A percentile compares a stretch with the other conserved stretches of the same genome.
These are phyloP conservation scores for Zaprionus obscuricornis DNA, from an alignment of 2,888 invertebrate genomes.

Conservation along the genomic window DNA sequence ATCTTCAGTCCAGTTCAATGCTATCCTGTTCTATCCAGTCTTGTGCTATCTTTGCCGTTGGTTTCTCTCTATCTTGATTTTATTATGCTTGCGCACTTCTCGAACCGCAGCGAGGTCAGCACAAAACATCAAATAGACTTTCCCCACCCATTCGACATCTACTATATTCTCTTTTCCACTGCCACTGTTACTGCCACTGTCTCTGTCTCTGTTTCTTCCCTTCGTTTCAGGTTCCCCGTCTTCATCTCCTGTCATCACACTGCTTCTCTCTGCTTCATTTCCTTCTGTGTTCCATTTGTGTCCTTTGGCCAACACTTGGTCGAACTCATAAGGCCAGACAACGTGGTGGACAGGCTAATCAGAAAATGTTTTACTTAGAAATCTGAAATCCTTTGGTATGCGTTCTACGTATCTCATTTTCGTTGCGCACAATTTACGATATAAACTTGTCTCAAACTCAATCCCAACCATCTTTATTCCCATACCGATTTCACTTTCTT, in stretches of 20 bases:
- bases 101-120: slow-evolving; percentile 74
- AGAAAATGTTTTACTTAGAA: slow-evolving; percentile 76
- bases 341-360: slow-evolving; percentile 59
- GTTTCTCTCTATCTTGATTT: slow-evolving; percentile 68
- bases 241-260: too few relatives aligned
- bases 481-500: background rate
- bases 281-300: slow-evolving; percentile 2
- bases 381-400: slow-evolving; percentile 75
- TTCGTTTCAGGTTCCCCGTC: background rate
- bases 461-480: background rate
- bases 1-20: background rate
- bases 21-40: background rate
- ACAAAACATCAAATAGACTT: slow-evolving; percentile 73
- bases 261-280: too few relatives aligned
- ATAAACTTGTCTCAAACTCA: slow-evolving; percentile 60
- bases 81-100: slow-evolving; percentile 75
- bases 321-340: slow-evolving; percentile 35
- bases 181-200: background rate
- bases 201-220: slow-evolving; percentile 10
- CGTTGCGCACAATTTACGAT: slow-evolving; percentile 77
- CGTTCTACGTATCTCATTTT: slow-evolving; percentile 77
- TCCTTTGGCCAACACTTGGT: slow-evolving; percentile 29
- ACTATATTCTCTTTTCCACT: background rate
- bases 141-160: slow-evolving; percentile 13
- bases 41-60: slow-evolving; percentile 23